Conservation (phyloP, 2,797 vertebrate species). For the Sebastes taczanowskii region DNA sequence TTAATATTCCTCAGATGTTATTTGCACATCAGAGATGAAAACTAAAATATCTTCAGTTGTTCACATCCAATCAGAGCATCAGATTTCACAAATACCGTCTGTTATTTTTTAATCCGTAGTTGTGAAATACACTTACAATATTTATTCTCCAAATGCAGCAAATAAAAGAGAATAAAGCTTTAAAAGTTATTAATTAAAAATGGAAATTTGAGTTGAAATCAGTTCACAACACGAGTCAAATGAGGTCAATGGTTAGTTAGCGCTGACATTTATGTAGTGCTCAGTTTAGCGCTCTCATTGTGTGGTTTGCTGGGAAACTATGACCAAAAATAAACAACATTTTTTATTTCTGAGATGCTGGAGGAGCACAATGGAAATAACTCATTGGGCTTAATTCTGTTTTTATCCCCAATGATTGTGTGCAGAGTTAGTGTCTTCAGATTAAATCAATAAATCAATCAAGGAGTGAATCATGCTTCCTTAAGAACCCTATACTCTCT, state of each 20-base stretch:
- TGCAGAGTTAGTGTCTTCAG: not conserved
- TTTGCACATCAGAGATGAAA: not conserved
- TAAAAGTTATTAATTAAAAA: not conserved
- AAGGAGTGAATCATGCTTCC: not conserved
- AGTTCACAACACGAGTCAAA: not conserved
- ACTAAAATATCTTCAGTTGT: not conserved
- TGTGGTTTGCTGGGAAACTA: not conserved
- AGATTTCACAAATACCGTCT: not conserved
- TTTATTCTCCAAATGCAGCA: not conserved
- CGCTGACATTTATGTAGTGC: not conserved
- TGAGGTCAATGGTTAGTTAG: not conserved
- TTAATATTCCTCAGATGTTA: not conserved
- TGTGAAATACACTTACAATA: not conserved
- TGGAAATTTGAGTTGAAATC: not conserved
- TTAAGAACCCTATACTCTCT: not conserved
- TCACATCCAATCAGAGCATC: not conserved
- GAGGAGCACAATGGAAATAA: not conserved
- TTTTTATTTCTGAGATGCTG: not conserved
- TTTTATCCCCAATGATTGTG: not conserved
- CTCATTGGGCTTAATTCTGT: not conserved
- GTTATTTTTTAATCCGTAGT: rapidly evolving
- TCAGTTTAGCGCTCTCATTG: not conserved
- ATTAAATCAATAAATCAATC: not conserved
- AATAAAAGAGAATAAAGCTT: not conserved
- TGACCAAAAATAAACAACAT: not conserved